These are phyloP conservation scores for Cryptus armator DNA, from an alignment of 2,888 invertebrate genomes.

Conservation along the genomic window DNA sequence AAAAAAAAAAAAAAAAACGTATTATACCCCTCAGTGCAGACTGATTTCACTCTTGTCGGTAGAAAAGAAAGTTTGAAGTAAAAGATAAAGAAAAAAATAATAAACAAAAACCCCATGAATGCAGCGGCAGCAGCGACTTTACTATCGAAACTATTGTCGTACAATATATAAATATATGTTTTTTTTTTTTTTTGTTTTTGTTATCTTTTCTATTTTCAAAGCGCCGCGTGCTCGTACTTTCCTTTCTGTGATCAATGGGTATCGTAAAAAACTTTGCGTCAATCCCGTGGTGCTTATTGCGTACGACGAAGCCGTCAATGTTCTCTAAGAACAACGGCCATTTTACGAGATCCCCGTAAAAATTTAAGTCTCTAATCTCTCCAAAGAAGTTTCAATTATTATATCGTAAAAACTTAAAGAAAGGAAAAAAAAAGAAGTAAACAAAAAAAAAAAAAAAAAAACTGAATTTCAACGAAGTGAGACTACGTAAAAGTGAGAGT, in stretches of 20 bases:
- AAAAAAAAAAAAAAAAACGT: constrained; percentile 20
- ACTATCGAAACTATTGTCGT: constrained; percentile 41
- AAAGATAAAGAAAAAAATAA: constrained; percentile 19
- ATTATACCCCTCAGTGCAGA: constrained; percentile 57
- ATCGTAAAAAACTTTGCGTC: constrained; percentile 44
- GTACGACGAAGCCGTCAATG: constrained; percentile 51
- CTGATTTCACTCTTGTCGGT: constrained; percentile 68
- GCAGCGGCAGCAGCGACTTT: constrained; percentile 53
- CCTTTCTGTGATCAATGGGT: constrained; percentile 49
- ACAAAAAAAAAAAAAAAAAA: neutral
- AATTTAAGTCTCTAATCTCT: constrained; percentile 49
- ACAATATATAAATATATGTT: neutral
- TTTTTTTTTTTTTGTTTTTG: constrained; percentile 1
- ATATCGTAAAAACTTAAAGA: constrained; percentile 41
- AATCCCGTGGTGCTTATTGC: constrained; percentile 54
- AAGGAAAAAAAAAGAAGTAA: constrained; percentile 12
- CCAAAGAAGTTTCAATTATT: constrained; percentile 63
- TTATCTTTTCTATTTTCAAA: constrained; percentile 20
- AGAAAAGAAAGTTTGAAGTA: constrained; percentile 53
- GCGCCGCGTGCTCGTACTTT: constrained; percentile 43
- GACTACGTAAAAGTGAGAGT: constrained; percentile 67
- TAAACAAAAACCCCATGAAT: constrained; percentile 47
- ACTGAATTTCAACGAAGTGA: constrained; percentile 51
- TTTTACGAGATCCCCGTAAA: constrained; percentile 43
- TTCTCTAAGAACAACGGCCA: constrained; percentile 51